A percentile compares a stretch with the other conserved stretches of the same genome.
Evolutionary conservation across 2,888 invertebrate genomes (phyloP).

Genomic region (Lathronympha strigana): DNA sequence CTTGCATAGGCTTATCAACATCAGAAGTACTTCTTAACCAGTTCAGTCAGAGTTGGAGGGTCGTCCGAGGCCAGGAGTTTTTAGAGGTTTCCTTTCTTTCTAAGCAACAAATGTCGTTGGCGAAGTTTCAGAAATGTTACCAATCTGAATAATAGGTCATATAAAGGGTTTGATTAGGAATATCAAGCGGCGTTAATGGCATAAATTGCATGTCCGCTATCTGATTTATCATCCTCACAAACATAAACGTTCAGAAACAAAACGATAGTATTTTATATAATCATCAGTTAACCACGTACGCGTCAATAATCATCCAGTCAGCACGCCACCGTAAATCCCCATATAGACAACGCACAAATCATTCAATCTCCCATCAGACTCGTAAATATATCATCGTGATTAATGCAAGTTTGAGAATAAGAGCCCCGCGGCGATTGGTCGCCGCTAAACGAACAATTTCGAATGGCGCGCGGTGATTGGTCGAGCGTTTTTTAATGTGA

Average conservation of each 20-base stretch:
- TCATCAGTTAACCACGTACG: conserved; percentile 34
- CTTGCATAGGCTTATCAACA: too few species aligned
- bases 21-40: too few species aligned
- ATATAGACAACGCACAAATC: conserved; percentile 75
- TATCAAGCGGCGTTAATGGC: too few species aligned
- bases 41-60: too few species aligned
- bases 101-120: too few species aligned
- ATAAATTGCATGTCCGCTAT: too few species aligned
- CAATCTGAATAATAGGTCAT: too few species aligned
- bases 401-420: conserved; percentile 73
- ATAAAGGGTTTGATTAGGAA: too few species aligned
- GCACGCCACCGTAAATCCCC: conserved; percentile 76
- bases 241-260: conserved; percentile 3
- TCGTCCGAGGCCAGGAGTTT: too few species aligned
- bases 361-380: conserved; percentile 72
- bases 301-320: conserved; percentile 51
- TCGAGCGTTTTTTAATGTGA: conserved; percentile 73
- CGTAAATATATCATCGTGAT: conserved; percentile 76
- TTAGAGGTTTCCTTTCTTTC: too few species aligned
- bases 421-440: conserved; percentile 74
- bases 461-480: conserved; percentile 75
- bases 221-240: conserved; percentile 9
- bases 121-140: too few species aligned
- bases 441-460: conserved; percentile 78
- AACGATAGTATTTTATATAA: conserved; percentile 21